Conservation (phyloP, 2,797 vertebrate species). For the Phataginus tricuspis region DNA sequence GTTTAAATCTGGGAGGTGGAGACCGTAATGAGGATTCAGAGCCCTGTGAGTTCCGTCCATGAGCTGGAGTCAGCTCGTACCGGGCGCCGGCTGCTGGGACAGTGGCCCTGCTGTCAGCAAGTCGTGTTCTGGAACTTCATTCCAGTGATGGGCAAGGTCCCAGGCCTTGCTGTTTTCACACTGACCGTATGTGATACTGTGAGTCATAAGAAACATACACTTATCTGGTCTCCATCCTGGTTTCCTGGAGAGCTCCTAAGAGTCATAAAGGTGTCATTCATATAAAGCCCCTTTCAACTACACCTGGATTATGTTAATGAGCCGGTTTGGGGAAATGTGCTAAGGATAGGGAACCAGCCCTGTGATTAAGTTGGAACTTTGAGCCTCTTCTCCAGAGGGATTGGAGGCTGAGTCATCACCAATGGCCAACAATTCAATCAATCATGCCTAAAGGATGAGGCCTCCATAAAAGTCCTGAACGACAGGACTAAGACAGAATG, state of each 20-base stretch:
- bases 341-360: background rate
- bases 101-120: background rate
- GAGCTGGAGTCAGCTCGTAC: background rate
- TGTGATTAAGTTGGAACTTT: background rate
- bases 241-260: background rate
- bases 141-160: accelerated
- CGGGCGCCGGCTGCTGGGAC: accelerated
- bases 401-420: background rate
- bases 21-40: accelerated
- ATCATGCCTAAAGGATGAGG: background rate
- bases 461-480: background rate
- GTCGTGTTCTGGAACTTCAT: background rate
- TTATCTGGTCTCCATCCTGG: background rate
- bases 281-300: background rate
- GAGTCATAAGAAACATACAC: background rate
- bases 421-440: accelerated
- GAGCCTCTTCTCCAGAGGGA: background rate
- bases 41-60: accelerated
- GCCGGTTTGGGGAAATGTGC: background rate
- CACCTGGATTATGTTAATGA: background rate
- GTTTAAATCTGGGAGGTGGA: accelerated
- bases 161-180: background rate
- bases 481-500: background rate
- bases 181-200: accelerated
- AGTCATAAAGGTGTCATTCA: background rate